These are phyloP conservation scores for Zootoca vivipara DNA, from an alignment of 2,113 vertebrate genomes.

Conservation along the genomic window DNA sequence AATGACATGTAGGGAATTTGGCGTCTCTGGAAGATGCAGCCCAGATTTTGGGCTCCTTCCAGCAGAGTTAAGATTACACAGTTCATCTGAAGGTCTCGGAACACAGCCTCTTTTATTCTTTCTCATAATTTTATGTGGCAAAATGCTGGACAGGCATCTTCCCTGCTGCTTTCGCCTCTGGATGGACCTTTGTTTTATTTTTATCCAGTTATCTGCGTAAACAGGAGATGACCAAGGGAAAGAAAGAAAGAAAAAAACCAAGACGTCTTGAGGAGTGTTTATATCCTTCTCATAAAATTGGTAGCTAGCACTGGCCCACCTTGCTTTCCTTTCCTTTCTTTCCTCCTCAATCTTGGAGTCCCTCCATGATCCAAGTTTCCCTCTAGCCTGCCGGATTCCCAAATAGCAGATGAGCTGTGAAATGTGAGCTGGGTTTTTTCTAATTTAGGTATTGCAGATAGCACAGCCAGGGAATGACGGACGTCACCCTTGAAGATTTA, in stretches of 20 bases:
- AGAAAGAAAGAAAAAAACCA: neutral
- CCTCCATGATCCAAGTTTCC: neutral
- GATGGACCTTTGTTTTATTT: neutral
- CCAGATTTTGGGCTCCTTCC: neutral
- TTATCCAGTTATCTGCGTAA: constrained; percentile 2
- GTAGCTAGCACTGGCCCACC: neutral
- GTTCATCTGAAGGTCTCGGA: neutral
- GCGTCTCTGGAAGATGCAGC: neutral
- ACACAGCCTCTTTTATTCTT: neutral
- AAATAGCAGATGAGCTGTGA: constrained; percentile 5
- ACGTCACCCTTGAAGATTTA: neutral
- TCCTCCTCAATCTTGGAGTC: neutral
- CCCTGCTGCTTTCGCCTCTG: neutral
- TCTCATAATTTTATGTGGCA: neutral
- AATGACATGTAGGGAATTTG: neutral
- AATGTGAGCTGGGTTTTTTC: constrained; percentile 21
- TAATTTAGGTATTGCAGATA: constrained; percentile 10
- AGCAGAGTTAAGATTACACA: neutral
- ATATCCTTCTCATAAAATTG: constrained; percentile 36
- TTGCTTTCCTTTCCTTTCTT: neutral
- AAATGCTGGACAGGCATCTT: neutral
- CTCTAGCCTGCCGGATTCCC: neutral
- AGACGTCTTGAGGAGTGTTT: constrained; percentile 31
- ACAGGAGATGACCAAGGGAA: neutral
- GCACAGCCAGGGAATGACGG: constrained; percentile 17